These are phyloP conservation scores for Polypterus bichir DNA, from an alignment of 2,113 vertebrate species.

Conservation along the genomic window DNA sequence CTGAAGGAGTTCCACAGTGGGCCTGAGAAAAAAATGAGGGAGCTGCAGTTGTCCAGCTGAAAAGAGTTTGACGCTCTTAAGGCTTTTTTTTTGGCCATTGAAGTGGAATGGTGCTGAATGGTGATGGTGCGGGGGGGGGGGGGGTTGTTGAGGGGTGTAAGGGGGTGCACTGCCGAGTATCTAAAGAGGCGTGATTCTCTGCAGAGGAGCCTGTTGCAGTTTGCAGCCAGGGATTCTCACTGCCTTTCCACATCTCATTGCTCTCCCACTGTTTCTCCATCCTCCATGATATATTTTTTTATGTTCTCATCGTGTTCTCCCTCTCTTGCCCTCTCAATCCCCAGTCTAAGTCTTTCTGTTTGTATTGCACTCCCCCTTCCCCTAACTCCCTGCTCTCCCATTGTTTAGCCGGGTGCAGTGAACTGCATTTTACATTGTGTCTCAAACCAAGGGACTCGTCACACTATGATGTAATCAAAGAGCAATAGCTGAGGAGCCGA, in stretches of 20 bases:
- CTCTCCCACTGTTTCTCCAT: no score
- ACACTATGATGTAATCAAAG: slow-evolving; percentile 37
- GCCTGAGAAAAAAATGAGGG: slow-evolving; percentile 32
- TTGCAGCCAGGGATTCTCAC: no score
- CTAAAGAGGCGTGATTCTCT: no score
- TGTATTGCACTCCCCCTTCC: background rate
- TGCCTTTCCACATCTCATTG: no score
- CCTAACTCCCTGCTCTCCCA: slow-evolving; percentile 1
- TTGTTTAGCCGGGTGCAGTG: slow-evolving; percentile 22
- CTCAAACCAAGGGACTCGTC: slow-evolving; percentile 41
- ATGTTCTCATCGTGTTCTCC: no score
- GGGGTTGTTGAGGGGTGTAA: background rate
- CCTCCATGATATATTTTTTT: no score
- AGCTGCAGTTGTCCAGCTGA: slow-evolving; percentile 47
- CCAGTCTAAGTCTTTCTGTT: no score
- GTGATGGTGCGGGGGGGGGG: slow-evolving; percentile 31
- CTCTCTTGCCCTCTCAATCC: no score
- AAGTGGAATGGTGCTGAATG: slow-evolving; percentile 43
- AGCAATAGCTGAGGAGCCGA: slow-evolving; percentile 20
- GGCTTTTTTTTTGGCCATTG: slow-evolving; percentile 44
- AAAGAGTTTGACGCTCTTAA: slow-evolving; percentile 30
- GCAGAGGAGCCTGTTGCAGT: no score
- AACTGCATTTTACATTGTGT: slow-evolving; percentile 21
- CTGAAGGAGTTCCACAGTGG: slow-evolving; percentile 39
- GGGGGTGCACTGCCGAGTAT: no score